phyloP scores from a whole-genome alignment of 2,888 invertebrate genomes.

The Meliscaeva auricollis region DNA sequence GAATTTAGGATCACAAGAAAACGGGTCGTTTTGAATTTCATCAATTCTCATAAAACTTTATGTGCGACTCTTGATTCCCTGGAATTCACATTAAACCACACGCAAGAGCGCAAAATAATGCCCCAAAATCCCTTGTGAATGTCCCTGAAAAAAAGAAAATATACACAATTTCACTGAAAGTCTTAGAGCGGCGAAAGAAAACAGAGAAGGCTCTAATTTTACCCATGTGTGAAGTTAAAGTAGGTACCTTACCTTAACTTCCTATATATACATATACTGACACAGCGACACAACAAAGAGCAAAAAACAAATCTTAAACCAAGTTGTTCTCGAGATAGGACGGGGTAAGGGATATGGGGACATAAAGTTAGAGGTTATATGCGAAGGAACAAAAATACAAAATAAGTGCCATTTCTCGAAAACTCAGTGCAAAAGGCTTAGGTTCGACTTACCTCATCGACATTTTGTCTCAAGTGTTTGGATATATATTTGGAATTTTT shows the following conservation, averaged over 20 bases:
- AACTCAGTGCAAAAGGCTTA: constrained; percentile 50
- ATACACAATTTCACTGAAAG: constrained; percentile 21
- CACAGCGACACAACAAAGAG: constrained; percentile 15
- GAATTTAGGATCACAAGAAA: constrained; percentile 55
- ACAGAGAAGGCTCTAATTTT: constrained; percentile 24
- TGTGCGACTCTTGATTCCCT: constrained; percentile 70
- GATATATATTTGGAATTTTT: not conserved
- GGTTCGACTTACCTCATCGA: constrained; percentile 44
- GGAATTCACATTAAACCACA: constrained; percentile 62
- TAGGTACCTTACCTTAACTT: not conserved
- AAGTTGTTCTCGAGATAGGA: constrained; percentile 19
- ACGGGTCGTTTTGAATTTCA: constrained; percentile 72
- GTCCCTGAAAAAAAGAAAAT: constrained; percentile 19
- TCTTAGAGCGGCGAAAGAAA: not conserved
- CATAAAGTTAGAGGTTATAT: no score
- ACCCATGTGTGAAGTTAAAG: constrained; percentile 42
- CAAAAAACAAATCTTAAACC: constrained; percentile 28
- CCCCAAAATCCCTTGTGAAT: constrained; percentile 47
- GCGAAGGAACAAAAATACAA: constrained; percentile 44
- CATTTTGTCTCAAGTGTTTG: constrained; percentile 67
- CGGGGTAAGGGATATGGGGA: no score
- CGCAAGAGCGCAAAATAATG: constrained; percentile 50
- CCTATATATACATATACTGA: no score
- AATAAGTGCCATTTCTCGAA: constrained; percentile 51
- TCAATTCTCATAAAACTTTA: constrained; percentile 74